Conservation (phyloP, 1,140 invertebrate species). For the Pseudomyrmex concolor region DNA sequence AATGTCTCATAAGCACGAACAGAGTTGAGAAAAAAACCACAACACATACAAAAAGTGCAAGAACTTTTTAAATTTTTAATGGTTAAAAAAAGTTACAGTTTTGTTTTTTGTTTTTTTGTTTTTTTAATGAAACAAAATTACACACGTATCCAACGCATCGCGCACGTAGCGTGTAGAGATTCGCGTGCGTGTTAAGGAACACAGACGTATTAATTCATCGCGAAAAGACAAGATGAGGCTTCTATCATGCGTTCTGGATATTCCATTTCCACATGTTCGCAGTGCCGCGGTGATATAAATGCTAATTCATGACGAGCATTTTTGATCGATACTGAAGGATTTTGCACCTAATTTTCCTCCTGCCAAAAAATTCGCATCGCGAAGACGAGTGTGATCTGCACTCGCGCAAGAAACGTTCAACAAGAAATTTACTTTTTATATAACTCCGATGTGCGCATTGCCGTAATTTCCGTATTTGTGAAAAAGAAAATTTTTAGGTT, state of each 20-base stretch:
- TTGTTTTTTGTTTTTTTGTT: too few relatives aligned
- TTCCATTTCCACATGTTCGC: constrained; percentile 73
- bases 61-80: background rate
- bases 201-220: constrained; percentile 67
- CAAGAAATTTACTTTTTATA: constrained; percentile 60
- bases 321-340: constrained; percentile 72
- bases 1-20: too few relatives aligned
- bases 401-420: constrained; percentile 14
- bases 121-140: constrained; percentile 8
- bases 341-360: constrained; percentile 74
- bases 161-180: constrained; percentile 11
- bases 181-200: background rate
- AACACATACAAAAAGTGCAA: background rate
- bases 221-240: constrained; percentile 48
- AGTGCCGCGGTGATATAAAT: constrained; percentile 76
- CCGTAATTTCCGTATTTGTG: background rate
- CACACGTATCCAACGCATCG: constrained; percentile 23
- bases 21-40: background rate
- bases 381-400: constrained; percentile 63
- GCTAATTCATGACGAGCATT: constrained; percentile 77
- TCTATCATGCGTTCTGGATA: constrained; percentile 70
- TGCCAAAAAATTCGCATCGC: constrained; percentile 65
- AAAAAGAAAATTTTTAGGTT: background rate
- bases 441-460: constrained; percentile 52
- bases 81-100: background rate